phyloP scores from a whole-genome alignment of 2,888 invertebrate species.

The Tenthredo distinguenda region DNA sequence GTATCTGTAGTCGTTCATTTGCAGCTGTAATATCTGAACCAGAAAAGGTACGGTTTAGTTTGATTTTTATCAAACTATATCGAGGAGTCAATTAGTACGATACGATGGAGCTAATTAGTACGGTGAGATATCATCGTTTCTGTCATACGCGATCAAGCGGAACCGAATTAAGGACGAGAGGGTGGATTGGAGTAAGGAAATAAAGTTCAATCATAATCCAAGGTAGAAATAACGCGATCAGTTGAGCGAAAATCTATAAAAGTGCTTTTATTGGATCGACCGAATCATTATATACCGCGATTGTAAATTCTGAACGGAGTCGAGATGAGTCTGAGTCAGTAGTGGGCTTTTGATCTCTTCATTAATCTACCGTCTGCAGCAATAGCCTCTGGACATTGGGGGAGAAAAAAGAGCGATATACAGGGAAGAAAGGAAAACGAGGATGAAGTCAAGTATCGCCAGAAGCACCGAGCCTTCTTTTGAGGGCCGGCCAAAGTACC shows the following conservation, averaged over 20 bases:
- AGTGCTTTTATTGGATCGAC: not conserved
- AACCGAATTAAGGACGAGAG: not conserved
- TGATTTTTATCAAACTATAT: not conserved
- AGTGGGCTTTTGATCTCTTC: conserved; percentile 32
- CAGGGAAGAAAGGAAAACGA: not conserved
- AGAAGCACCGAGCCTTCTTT: conserved; percentile 1
- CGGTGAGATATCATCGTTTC: not conserved
- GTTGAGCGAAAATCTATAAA: not conserved
- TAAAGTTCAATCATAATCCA: not conserved
- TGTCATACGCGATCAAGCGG: not conserved
- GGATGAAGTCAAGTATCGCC: conserved; percentile 23
- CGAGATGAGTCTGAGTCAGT: not conserved
- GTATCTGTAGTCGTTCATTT: conserved; percentile 97
- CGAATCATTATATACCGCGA: conserved; percentile 14
- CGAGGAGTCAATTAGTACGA: not conserved
- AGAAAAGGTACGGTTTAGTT: conserved; percentile 21
- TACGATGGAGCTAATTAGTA: conserved; percentile 14
- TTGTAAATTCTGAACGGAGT: not conserved
- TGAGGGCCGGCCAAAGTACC: conserved; percentile 17
- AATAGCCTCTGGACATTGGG: conserved; percentile 14
- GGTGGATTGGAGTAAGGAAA: not conserved
- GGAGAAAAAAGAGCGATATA: conserved; percentile 39
- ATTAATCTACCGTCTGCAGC: conserved; percentile 36
- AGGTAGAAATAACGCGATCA: not conserved
- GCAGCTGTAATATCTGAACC: conserved; percentile 93